Evolutionary conservation across 2,113 vertebrate species (phyloP).

Genomic region (Eretmochelys imbricata): DNA sequence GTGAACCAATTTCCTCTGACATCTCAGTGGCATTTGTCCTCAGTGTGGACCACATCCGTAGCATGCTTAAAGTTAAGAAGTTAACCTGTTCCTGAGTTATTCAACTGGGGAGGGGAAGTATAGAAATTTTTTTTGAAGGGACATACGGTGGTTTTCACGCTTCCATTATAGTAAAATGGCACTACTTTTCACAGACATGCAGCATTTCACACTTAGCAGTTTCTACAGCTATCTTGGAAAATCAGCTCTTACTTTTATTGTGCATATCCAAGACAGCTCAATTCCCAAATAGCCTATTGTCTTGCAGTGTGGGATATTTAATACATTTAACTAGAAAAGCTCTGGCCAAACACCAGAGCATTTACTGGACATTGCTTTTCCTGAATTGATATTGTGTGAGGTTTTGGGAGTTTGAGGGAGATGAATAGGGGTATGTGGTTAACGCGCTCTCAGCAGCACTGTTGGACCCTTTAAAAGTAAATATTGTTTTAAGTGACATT

Average conservation of each 20-base stretch:
- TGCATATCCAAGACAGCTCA: not conserved
- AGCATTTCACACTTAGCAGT: not conserved
- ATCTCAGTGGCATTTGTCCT: not conserved
- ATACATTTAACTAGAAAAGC: not conserved
- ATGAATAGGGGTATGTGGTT: not conserved
- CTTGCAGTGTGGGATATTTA: not conserved
- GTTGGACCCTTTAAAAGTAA: not conserved
- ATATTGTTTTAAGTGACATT: not conserved
- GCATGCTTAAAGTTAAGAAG: not conserved
- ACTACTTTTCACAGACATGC: not conserved
- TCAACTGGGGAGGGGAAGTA: not conserved
- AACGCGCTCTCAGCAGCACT: rapidly evolving
- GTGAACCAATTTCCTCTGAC: not conserved
- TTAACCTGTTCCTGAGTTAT: not conserved
- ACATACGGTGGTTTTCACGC: not conserved
- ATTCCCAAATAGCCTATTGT: not conserved
- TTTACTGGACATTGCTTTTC: not conserved
- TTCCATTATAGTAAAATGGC: not conserved
- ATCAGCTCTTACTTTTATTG: not conserved
- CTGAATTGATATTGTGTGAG: not conserved
- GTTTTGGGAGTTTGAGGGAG: not conserved
- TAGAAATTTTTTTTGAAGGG: not conserved
- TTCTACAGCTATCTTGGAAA: not conserved
- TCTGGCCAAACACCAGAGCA: not conserved
- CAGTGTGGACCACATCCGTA: rapidly evolving